These are phyloP conservation scores for Furcula furcula DNA, from an alignment of 2,888 invertebrate species.

Conservation along the genomic window DNA sequence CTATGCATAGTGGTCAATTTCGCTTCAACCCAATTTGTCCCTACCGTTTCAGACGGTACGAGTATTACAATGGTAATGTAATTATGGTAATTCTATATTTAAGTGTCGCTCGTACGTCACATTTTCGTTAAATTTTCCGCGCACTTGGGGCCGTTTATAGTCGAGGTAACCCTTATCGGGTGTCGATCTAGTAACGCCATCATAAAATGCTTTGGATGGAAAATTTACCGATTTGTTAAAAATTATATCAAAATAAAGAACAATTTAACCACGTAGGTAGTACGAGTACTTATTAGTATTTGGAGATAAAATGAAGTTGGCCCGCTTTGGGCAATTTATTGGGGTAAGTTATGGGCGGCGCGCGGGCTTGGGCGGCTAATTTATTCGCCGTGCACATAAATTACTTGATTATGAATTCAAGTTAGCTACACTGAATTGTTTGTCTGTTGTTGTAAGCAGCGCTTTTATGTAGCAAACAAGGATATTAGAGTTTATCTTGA, in stretches of 20 bases:
- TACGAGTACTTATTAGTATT: constrained; percentile 78
- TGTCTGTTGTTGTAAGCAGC: constrained; percentile 75
- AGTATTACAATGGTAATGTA: constrained; percentile 37
- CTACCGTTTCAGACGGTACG: constrained; percentile 25
- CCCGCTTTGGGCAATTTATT: constrained; percentile 81
- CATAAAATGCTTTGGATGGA: constrained; percentile 65
- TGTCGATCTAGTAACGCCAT: constrained; percentile 63
- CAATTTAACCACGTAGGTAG: constrained; percentile 57
- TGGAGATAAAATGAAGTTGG: constrained; percentile 81
- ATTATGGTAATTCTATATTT: constrained; percentile 40
- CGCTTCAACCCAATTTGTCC: constrained; percentile 15
- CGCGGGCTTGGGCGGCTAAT: constrained; percentile 78
- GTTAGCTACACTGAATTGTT: constrained; percentile 78
- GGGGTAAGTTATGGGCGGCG: constrained; percentile 81
- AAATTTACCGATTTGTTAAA: constrained; percentile 51
- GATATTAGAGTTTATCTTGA: constrained; percentile 65
- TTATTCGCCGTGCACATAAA: constrained; percentile 82
- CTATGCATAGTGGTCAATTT: constrained; percentile 27
- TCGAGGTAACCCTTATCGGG: constrained; percentile 45
- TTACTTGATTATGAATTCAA: constrained; percentile 82
- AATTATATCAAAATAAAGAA: constrained; percentile 62
- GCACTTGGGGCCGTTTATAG: constrained; percentile 42
- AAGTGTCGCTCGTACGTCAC: constrained; percentile 40
- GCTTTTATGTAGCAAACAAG: constrained; percentile 75
- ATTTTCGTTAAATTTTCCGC: constrained; percentile 42